These are phyloP conservation scores for Cephus nigrinus DNA, from an alignment of 2,888 invertebrate genomes.

Conservation along the genomic window DNA sequence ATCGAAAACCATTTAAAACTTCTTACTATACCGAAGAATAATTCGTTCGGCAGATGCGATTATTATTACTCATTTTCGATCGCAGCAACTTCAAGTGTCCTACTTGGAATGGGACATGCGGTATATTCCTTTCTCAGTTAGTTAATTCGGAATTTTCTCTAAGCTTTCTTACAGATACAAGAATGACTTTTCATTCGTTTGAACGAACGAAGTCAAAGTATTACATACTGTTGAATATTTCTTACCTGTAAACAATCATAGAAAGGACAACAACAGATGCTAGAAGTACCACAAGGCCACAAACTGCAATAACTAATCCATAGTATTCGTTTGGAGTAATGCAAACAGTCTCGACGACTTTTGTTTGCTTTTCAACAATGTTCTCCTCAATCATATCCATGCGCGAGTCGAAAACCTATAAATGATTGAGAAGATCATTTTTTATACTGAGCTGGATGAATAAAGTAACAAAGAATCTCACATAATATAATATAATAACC, in stretches of 20 bases:
- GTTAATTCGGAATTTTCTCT: too few relatives aligned
- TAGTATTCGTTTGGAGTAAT: slow-evolving; percentile 87
- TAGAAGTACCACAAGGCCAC: slow-evolving; percentile 79
- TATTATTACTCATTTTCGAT: too few relatives aligned
- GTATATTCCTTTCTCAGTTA: too few relatives aligned
- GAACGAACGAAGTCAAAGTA: background rate
- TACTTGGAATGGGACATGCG: too few relatives aligned
- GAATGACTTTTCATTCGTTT: background rate
- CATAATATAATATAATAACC: background rate
- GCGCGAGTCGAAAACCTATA: slow-evolving; percentile 82
- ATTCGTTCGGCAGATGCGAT: too few relatives aligned
- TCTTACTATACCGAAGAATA: too few relatives aligned
- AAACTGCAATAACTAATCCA: slow-evolving; percentile 82
- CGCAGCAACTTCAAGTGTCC: too few relatives aligned
- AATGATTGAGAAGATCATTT: slow-evolving; percentile 16
- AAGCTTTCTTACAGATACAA: background rate
- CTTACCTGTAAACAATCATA: slow-evolving; percentile 80
- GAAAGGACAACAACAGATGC: slow-evolving; percentile 80
- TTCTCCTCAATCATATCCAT: slow-evolving; percentile 66
- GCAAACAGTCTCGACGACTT: slow-evolving; percentile 79
- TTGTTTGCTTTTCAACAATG: slow-evolving; percentile 65
- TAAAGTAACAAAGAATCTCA: background rate
- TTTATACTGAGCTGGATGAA: background rate
- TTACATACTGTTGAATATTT: background rate
- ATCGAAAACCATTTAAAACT: too few relatives aligned